Base-by-base conservation (phyloP, 1,140 invertebrate species). In the Tribolium madens region DNA sequence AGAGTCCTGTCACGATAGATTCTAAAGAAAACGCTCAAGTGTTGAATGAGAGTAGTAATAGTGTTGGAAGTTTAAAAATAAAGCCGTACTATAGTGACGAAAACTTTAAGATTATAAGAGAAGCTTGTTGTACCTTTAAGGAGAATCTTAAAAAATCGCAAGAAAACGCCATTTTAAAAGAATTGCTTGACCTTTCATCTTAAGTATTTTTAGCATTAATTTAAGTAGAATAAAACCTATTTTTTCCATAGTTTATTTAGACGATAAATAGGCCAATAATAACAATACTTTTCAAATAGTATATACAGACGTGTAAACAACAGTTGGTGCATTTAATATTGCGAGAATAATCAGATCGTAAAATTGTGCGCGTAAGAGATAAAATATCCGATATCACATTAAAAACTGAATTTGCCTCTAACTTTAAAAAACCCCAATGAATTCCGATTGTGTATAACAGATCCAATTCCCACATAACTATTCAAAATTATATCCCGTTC, bases 361-460 rank as follows among this genome's bases (percentile, higher is more conserved):
- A 52, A 52, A 9, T 17, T 12, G 57, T 64, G 57, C 57, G 6
- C n/a, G n/a, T 10, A 10, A 12, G 26, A 64, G 21, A 64, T 50
- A 26, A 12, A 64, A 64, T 64, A 64, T 64, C 57, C 14, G 9
- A 64, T 64, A 64, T 64, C 57, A 64, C 57, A 72, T 91, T 90
- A 96, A 85, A 96, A 96, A 84, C 94, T 95, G 81, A 96, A 90
- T 86, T 94, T 94, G 60, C 94, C 94, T 77, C 94, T 89, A 47
- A 95, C 92, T 87, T 95, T 95, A 85, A 94, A 95, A 86, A 95
- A 96, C 9, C 95, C 95, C 81, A 96, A 87, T 60, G 91, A 89
- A 79, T 93, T 93, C 80, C 93, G 92, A 86, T 96, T 96, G 83
- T 94, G 94, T n/a, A 96, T 88, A 10, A 95, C 84, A 1, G 94